These are phyloP conservation scores for Listronotus oregonensis DNA, from an alignment of 1,140 invertebrate species.

Conservation along the genomic window DNA sequence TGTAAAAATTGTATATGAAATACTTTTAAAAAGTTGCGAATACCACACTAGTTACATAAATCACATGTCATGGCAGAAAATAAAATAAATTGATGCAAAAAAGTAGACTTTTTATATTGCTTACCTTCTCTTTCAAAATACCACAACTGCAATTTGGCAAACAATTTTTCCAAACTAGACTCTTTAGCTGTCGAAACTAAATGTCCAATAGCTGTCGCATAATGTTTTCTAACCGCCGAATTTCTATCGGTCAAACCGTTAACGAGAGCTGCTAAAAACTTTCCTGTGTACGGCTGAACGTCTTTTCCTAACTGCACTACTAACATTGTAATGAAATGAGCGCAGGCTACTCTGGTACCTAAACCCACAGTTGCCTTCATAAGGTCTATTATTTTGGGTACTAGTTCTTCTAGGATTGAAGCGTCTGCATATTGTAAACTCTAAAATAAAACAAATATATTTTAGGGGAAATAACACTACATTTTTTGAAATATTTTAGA, in stretches of 20 bases:
- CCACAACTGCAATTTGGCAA: conserved; percentile 77
- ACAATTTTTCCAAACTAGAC: conserved; percentile 83
- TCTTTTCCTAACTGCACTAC: conserved; percentile 61
- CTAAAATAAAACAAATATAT: conserved; percentile 56
- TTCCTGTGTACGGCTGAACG: conserved; percentile 70
- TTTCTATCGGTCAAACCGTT: conserved; percentile 85
- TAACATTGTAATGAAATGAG: conserved; percentile 81
- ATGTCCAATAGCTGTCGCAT: conserved; percentile 81
- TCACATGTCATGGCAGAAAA: not conserved
- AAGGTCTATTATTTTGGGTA: conserved; percentile 81
- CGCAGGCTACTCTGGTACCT: conserved; percentile 83
- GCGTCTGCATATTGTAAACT: conserved; percentile 84
- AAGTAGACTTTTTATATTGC: not conserved
- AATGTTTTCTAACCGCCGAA: conserved; percentile 78
- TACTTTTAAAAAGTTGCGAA: too few relatives aligned
- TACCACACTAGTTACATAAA: not conserved
- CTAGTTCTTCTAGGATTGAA: conserved; percentile 74
- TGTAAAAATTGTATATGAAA: too few relatives aligned
- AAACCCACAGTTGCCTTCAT: conserved; percentile 80
- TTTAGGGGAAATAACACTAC: too few relatives aligned
- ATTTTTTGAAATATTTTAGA: not conserved
- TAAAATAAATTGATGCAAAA: not conserved
- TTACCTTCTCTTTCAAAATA: conserved; percentile 70
- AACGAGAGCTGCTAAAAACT: conserved; percentile 77
- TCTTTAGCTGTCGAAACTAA: conserved; percentile 86